Conservation (phyloP, 2,797 vertebrate genomes). For the Hypotaenidia philippensis region DNA sequence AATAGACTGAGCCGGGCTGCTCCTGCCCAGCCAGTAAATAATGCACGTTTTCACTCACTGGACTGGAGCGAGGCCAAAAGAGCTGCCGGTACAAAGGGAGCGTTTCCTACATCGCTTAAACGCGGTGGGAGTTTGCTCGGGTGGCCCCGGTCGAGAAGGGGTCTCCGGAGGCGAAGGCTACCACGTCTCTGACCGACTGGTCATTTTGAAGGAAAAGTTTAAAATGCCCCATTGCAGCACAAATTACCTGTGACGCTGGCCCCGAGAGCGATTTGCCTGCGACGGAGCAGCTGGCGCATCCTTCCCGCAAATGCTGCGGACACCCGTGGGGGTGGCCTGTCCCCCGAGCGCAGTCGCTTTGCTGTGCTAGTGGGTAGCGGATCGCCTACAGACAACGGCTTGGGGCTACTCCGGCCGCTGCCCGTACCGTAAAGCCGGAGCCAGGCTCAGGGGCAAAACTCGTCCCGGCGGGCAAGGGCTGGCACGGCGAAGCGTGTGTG, state of each 20-base stretch:
- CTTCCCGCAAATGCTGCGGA: background rate
- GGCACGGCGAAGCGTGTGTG: background rate
- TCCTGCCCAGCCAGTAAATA: background rate
- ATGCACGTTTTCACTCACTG: background rate
- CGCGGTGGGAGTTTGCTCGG: background rate
- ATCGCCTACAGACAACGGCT: accelerated
- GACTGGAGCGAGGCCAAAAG: slow-evolving; percentile 30
- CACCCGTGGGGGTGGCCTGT: background rate
- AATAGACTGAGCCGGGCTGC: background rate
- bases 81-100: background rate
- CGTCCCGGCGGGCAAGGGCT: background rate
- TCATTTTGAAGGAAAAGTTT: background rate
- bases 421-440: background rate
- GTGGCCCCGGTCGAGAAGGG: background rate
- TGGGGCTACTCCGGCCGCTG: background rate
- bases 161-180: background rate
- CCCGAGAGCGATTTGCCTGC: background rate
- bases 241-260: background rate
- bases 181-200: accelerated
- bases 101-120: background rate
- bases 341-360: background rate
- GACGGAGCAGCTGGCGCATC: background rate
- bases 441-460: background rate
- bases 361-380: background rate
- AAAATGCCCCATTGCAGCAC: accelerated